Conservation (phyloP, 1,140 invertebrate species). For the Drosophila parabipectinata region DNA sequence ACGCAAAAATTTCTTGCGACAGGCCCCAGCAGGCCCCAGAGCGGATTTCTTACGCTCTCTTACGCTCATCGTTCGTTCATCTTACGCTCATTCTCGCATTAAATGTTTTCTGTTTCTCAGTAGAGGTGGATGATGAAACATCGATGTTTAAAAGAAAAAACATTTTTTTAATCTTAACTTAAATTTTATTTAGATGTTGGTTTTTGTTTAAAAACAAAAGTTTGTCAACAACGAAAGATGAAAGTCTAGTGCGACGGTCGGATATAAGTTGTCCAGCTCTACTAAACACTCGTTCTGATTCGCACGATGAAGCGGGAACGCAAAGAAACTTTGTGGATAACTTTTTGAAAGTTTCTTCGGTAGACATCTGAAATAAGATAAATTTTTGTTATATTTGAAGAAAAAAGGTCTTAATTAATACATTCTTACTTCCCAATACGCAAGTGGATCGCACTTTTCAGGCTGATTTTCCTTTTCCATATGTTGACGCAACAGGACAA, state of each 20-base stretch:
- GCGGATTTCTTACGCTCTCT: too few relatives aligned
- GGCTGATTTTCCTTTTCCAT: neutral
- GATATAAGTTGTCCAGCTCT: neutral
- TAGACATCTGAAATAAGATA: neutral
- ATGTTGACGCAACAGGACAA: neutral
- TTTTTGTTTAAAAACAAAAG: conserved; percentile 4
- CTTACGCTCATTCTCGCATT: too few relatives aligned
- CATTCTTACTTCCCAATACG: too few relatives aligned
- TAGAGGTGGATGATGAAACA: too few relatives aligned
- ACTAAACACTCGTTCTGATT: conserved; percentile 2
- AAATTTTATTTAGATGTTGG: neutral
- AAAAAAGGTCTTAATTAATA: neutral
- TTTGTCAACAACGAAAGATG: neutral
- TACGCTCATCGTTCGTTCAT: too few relatives aligned
- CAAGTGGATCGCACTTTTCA: neutral
- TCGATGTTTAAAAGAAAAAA: too few relatives aligned
- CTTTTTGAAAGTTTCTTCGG: neutral
- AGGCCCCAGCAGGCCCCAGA: too few relatives aligned
- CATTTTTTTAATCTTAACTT: too few relatives aligned
- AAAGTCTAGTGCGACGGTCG: neutral
- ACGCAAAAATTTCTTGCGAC: too few relatives aligned
- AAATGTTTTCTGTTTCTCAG: too few relatives aligned
- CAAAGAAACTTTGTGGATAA: neutral
- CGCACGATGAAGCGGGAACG: conserved; percentile 7
- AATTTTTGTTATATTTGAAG: neutral